Percentiles rank a stretch among this genome's conserved stretches.
Conservation (phyloP, 1,140 invertebrate species). For the Dreissena rostriformis region DNA sequence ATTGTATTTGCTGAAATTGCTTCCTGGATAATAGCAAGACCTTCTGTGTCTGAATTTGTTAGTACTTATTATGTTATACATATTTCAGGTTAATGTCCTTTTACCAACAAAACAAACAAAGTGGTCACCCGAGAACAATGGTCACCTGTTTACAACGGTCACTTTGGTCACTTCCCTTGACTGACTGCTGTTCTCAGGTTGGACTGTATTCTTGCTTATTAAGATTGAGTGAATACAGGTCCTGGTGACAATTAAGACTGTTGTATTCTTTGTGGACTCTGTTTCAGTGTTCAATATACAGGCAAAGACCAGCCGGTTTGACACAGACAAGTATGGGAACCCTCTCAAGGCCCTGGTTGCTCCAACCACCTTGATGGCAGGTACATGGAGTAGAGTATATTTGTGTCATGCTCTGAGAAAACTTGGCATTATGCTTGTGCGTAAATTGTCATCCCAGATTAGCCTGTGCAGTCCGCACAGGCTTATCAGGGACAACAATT, state of each 20-base stretch:
- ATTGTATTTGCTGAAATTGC: neutral
- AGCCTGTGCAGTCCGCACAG: too few species aligned
- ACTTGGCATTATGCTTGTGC: too few species aligned
- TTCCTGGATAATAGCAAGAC: neutral
- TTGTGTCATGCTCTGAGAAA: too few species aligned
- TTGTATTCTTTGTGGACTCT: neutral
- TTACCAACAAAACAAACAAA: too few species aligned
- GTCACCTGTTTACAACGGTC: too few species aligned
- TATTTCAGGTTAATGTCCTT: neutral
- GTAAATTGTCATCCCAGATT: too few species aligned
- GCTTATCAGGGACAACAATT: too few species aligned
- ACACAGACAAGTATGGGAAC: slow-evolving; percentile 24
- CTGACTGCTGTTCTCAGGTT: neutral
- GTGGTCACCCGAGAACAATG: too few species aligned
- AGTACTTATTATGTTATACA: neutral
- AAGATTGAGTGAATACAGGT: neutral
- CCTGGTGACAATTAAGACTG: neutral
- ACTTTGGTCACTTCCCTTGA: too few species aligned
- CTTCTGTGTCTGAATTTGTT: neutral
- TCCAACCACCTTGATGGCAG: slow-evolving; percentile 21
- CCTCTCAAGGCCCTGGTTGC: slow-evolving; percentile 33
- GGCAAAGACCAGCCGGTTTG: slow-evolving; percentile 14
- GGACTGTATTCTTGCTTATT: neutral
- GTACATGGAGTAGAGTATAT: neutral
- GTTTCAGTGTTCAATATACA: slow-evolving; percentile 38